phyloP scores from a whole-genome alignment of 2,888 invertebrate species.

The Hyalella azteca region DNA sequence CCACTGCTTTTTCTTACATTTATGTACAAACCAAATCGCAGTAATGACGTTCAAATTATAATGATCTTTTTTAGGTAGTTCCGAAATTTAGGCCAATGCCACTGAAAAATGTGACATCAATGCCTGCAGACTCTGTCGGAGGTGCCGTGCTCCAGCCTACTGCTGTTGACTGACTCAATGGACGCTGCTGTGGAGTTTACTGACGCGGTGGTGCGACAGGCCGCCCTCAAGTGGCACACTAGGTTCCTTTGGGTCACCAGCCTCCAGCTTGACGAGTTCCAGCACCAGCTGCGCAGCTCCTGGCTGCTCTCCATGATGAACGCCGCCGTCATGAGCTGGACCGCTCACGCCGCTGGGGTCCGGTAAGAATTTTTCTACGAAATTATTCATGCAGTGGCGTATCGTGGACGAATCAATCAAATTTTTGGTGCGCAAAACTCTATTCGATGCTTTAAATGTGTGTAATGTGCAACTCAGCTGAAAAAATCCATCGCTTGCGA shows the following conservation, averaged over 20 bases:
- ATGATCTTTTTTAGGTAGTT: background rate
- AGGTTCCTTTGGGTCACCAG: background rate
- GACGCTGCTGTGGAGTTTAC: background rate
- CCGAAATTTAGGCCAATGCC: background rate
- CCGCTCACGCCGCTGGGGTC: background rate
- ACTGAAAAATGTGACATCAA: background rate
- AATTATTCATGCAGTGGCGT: no score
- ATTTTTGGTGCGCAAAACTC: no score
- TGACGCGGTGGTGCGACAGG: background rate
- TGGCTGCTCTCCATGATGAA: conserved; percentile 6
- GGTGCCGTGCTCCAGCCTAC: background rate
- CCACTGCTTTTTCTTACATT: no score
- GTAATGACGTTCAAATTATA: no score
- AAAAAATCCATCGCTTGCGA: no score
- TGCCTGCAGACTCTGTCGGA: background rate
- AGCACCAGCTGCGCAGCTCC: background rate
- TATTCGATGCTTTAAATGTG: no score
- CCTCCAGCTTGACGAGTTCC: background rate
- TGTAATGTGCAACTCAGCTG: no score
- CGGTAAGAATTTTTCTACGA: no score
- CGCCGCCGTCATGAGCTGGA: conserved; percentile 6
- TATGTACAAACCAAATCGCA: no score
- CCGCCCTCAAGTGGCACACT: conserved; percentile 5
- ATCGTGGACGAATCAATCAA: no score
- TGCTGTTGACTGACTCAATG: conserved; percentile 3